Percentiles rank a stretch among this genome's conserved stretches.
phyloP scores from a whole-genome alignment of 1,140 invertebrate species.

The Formica exsecta region DNA sequence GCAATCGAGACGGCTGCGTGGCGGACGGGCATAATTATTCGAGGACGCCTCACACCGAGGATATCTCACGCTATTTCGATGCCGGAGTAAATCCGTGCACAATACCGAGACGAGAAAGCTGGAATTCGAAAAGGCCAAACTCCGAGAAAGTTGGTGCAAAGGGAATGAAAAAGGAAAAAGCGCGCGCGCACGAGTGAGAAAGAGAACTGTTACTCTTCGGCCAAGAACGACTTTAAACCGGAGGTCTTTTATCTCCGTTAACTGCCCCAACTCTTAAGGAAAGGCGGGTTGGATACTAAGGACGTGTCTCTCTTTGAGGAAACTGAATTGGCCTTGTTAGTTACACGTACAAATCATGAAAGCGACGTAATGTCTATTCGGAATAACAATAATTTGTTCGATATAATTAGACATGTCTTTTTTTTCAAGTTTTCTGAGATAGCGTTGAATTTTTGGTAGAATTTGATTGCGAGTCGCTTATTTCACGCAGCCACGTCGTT shows the following conservation, averaged over 20 bases:
- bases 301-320: conserved; percentile 49
- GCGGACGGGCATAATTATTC: conserved; percentile 42
- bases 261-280: conserved; percentile 56
- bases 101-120: neutral
- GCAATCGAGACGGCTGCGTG: neutral
- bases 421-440: neutral
- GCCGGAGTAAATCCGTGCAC: conserved; percentile 51
- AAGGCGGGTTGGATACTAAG: conserved; percentile 51
- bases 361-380: conserved; percentile 28
- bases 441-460: neutral
- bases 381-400: conserved; percentile 29
- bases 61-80: conserved; percentile 26
- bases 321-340: conserved; percentile 67
- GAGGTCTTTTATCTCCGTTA: conserved; percentile 70
- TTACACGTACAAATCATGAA: conserved; percentile 44
- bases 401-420: conserved; percentile 2
- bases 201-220: conserved; percentile 60
- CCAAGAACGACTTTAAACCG: conserved; percentile 65
- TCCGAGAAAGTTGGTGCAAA: conserved; percentile 41
- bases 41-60: neutral
- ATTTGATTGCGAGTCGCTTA: conserved; percentile 8
- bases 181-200: conserved; percentile 7
- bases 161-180: conserved; percentile 34
- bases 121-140: conserved; percentile 38
- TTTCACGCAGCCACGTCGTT: neutral